Evolutionary conservation across 2,113 vertebrate genomes (phyloP).

Genomic region (Thunnus thynnus): DNA sequence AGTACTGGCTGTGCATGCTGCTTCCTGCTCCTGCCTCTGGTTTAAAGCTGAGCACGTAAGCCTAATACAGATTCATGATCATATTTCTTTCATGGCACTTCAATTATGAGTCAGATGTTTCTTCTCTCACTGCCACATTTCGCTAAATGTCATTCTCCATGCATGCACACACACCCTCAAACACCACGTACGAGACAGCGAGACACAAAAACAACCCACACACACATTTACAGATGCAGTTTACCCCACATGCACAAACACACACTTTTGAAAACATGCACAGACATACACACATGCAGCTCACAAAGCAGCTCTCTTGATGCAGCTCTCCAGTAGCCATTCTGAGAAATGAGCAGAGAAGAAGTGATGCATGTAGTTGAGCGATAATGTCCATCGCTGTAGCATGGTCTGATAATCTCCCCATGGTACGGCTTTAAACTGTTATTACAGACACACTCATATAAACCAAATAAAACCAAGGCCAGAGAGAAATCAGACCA

Average conservation of each 20-base stretch:
- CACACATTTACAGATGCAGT: neutral
- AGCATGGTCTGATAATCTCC: slow-evolving; percentile 79
- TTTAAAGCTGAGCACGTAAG: slow-evolving; percentile 66
- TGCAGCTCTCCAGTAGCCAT: slow-evolving; percentile 74
- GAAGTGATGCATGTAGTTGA: slow-evolving; percentile 79
- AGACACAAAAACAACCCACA: slow-evolving; percentile 33
- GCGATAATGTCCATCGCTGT: slow-evolving; percentile 78
- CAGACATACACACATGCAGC: slow-evolving; percentile 26
- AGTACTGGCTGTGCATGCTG: slow-evolving; percentile 30
- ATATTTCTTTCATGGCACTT: slow-evolving; percentile 82
- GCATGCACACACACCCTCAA: slow-evolving; percentile 63
- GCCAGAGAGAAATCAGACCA: slow-evolving; percentile 71
- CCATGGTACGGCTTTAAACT: slow-evolving; percentile 74
- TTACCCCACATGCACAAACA: neutral
- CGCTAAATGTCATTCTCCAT: slow-evolving; percentile 81
- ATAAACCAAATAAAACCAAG: slow-evolving; percentile 73
- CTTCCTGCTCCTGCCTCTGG: slow-evolving; percentile 36
- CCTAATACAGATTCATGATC: slow-evolving; percentile 75
- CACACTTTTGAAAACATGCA: neutral
- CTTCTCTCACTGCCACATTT: slow-evolving; percentile 71
- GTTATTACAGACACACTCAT: slow-evolving; percentile 74
- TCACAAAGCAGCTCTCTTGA: slow-evolving; percentile 60
- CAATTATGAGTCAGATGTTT: slow-evolving; percentile 85
- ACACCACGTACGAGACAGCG: slow-evolving; percentile 27
- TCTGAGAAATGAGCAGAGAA: slow-evolving; percentile 72